phyloP scores from a whole-genome alignment of 2,888 invertebrate genomes.

The Sinodicranocentrus sp. region DNA sequence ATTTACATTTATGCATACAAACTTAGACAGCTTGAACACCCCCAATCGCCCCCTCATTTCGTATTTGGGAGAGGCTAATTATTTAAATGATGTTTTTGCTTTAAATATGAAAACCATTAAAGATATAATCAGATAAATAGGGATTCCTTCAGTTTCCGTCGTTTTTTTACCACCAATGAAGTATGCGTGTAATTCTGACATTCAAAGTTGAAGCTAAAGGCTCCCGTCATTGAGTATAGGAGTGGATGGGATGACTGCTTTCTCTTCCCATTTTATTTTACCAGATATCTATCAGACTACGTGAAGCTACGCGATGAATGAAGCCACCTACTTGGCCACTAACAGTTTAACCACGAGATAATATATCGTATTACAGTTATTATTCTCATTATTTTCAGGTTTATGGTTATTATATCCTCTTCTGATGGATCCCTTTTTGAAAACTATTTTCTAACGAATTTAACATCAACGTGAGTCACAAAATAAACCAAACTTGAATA shows the following conservation, averaged over 20 bases:
- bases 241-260: neutral
- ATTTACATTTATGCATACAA: neutral
- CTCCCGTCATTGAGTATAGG: too few relatives aligned
- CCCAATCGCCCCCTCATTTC: neutral
- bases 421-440: neutral
- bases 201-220: too few relatives aligned
- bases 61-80: neutral
- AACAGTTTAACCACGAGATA: slow-evolving; percentile 52
- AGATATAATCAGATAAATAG: neutral
- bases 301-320: slow-evolving; percentile 25
- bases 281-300: neutral
- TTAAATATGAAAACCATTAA: neutral
- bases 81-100: neutral
- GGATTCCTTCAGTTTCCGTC: too few relatives aligned
- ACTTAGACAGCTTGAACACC: slow-evolving; percentile 4
- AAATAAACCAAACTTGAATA: too few relatives aligned
- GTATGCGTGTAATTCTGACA: too few relatives aligned
- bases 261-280: neutral
- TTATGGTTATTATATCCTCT: slow-evolving; percentile 56
- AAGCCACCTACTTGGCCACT: slow-evolving; percentile 64
- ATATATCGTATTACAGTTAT: slow-evolving; percentile 55
- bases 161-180: too few relatives aligned
- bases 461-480: too few relatives aligned
- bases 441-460: too few relatives aligned
- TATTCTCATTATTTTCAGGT: slow-evolving; percentile 61